Percentiles rank a stretch among this genome's conserved stretches.
Evolutionary conservation across 2,797 vertebrate genomes (phyloP).

Genomic region (Darevskia nairensis): DNA sequence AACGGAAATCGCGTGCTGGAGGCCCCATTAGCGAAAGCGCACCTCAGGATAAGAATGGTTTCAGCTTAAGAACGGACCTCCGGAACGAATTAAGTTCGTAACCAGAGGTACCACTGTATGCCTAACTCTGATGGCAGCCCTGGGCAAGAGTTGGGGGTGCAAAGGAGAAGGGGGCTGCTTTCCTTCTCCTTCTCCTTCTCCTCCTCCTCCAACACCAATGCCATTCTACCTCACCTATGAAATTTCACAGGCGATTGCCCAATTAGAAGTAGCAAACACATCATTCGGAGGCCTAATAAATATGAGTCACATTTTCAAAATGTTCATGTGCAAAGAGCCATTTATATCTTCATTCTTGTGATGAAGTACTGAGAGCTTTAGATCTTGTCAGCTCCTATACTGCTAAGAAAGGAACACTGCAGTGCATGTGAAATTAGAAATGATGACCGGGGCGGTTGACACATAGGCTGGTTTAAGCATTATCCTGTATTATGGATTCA

Average conservation of each 20-base stretch:
- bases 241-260: neutral
- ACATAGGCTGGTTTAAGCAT: conserved; percentile 32
- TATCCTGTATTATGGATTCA: rapidly evolving
- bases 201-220: neutral
- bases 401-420: neutral
- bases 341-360: neutral
- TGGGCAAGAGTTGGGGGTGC: neutral
- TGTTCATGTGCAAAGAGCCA: neutral
- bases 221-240: neutral
- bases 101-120: too few relatives aligned
- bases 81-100: too few relatives aligned
- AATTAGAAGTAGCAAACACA: neutral
- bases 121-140: too few relatives aligned
- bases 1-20: too few relatives aligned
- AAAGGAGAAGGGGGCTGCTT: neutral
- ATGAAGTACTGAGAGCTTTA: neutral
- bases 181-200: neutral
- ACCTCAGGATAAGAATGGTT: too few relatives aligned
- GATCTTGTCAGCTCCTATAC: conserved; percentile 20
- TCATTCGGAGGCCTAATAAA: neutral
- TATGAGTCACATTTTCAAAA: neutral
- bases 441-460: neutral
- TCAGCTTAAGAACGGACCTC: too few relatives aligned
- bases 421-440: conserved; percentile 9
- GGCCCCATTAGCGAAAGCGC: too few relatives aligned